These are phyloP conservation scores for Himalopsyche tibetana DNA, from an alignment of 2,888 invertebrate species.

Conservation along the genomic window DNA sequence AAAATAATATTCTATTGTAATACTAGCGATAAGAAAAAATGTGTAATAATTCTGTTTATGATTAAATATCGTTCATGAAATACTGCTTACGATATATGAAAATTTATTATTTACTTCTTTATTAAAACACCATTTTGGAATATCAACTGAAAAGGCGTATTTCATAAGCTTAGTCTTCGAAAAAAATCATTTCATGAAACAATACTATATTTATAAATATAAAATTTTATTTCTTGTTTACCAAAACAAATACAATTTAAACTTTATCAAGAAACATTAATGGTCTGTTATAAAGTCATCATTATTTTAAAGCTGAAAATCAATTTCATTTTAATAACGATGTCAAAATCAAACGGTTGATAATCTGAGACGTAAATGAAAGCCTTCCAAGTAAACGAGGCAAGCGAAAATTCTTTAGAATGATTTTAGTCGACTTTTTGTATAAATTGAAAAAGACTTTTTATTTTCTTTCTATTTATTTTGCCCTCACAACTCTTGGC, in stretches of 20 bases:
- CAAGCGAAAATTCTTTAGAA: constrained; percentile 13
- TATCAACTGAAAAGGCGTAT: too few species aligned
- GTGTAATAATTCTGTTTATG: too few species aligned
- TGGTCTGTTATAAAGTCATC: background rate
- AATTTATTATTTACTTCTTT: too few species aligned
- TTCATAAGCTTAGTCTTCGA: too few species aligned
- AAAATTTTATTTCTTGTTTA: too few species aligned
- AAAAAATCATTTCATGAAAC: too few species aligned
- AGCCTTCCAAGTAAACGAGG: constrained; percentile 18
- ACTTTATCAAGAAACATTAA: background rate
- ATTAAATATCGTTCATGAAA: too few species aligned
- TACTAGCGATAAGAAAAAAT: too few species aligned
- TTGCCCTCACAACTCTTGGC: constrained; percentile 51
- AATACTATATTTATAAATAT: too few species aligned
- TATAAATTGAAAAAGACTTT: constrained; percentile 26
- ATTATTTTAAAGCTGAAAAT: background rate
- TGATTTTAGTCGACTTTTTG: constrained; percentile 7
- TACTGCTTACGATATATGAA: too few species aligned
- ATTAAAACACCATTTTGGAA: too few species aligned
- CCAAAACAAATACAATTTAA: background rate
- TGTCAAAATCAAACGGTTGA: constrained; percentile 16
- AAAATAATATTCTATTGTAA: too few species aligned
- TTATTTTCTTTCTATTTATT: constrained; percentile 45
- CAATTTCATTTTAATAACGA: constrained; percentile 20
- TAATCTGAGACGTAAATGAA: constrained; percentile 2